Evolutionary conservation across 92 coral and sea anemone species (phyloP).

Genomic region (Phymanthus crucifer): DNA sequence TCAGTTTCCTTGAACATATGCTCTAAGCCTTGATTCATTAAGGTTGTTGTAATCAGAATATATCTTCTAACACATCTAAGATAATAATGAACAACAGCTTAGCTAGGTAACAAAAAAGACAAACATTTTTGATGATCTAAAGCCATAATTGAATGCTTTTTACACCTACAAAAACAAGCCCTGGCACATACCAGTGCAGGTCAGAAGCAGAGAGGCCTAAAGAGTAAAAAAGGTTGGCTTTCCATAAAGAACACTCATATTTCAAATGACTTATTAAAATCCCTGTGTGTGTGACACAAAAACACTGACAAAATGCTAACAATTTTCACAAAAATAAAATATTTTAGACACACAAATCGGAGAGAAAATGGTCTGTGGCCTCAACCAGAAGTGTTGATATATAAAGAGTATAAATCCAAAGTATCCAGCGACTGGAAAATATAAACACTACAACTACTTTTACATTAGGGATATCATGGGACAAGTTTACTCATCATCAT

Average conservation of each 20-base stretch:
- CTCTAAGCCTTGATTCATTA: too few relatives aligned
- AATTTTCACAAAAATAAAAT: slow-evolving; percentile 4
- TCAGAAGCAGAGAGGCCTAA: neutral
- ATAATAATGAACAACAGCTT: too few relatives aligned
- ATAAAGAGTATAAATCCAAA: slow-evolving; percentile 2
- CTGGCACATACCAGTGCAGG: neutral
- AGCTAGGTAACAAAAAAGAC: too few relatives aligned
- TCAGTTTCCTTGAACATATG: too few relatives aligned
- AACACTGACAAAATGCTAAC: neutral
- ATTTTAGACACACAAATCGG: slow-evolving; percentile 2
- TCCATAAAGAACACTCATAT: neutral
- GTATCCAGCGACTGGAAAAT: neutral
- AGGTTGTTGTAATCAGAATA: neutral
- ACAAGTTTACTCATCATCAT: slow-evolving; percentile 31
- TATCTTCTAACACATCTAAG: neutral
- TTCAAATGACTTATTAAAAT: neutral
- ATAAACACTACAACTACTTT: neutral
- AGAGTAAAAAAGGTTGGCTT: neutral
- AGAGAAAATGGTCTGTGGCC: neutral
- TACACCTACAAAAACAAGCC: neutral
- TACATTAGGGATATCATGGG: neutral
- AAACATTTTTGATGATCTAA: neutral
- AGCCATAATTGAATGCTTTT: neutral
- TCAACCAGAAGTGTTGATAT: neutral
- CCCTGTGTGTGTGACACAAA: neutral